Percentiles rank a stretch among this genome's conserved stretches.
Conservation (phyloP, 2,888 invertebrate genomes). For the Lasioglossum oenotherae region DNA sequence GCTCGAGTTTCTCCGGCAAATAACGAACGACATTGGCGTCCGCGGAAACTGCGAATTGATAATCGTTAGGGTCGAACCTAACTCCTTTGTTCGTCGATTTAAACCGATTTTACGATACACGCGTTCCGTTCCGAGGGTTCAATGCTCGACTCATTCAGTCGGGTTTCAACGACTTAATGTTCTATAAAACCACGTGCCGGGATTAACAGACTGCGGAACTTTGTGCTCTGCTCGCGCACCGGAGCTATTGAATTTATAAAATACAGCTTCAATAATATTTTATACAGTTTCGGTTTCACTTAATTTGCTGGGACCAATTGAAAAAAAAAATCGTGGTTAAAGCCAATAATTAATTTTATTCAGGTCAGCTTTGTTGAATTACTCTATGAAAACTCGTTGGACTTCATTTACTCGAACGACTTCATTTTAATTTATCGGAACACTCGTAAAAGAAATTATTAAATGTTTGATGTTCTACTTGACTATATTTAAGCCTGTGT, state of each 20-base stretch:
- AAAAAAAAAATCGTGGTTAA: too few relatives aligned
- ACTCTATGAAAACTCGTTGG: too few relatives aligned
- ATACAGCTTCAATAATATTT: background rate
- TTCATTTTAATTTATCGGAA: too few relatives aligned
- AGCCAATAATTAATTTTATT: background rate
- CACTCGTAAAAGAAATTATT: too few relatives aligned
- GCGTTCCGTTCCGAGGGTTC: background rate
- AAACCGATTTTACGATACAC: background rate
- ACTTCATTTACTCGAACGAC: too few relatives aligned
- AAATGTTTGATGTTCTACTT: background rate
- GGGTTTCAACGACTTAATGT: background rate
- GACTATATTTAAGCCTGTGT: background rate
- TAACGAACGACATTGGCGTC: background rate
- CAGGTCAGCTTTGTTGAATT: background rate
- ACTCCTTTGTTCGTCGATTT: background rate
- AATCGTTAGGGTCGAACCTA: background rate
- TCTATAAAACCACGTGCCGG: background rate
- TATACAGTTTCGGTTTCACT: background rate
- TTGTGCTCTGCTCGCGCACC: background rate
- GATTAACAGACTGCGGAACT: background rate
- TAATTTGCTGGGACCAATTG: too few relatives aligned
- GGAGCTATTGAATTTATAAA: background rate
- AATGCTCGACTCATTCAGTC: background rate
- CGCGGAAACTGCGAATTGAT: background rate
- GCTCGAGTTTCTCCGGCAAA: background rate